Base-by-base conservation (phyloP, 1,140 invertebrate species). In the Ips typographus region DNA sequence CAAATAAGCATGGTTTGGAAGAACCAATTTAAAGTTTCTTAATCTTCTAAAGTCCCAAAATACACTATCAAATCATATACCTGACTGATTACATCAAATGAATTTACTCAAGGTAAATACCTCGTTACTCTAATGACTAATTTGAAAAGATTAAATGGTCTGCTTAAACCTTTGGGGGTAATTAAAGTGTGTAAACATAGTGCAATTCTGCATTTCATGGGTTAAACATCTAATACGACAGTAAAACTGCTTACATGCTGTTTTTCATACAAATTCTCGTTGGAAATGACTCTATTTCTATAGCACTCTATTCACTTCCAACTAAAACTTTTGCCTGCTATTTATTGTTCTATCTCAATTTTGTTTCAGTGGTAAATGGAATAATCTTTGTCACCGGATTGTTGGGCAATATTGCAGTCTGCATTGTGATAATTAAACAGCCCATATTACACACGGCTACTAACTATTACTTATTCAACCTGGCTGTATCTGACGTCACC, bases 381-480 rank as follows among this genome's bases (percentile, higher is more conserved):
- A 77, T 89, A 36, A 94, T 97, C 58, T 94, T 96, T 75, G 77
- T 95, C 2, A 90, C 91, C 0, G 95, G 95, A 0, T 83, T 96
- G 2, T 80, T 94, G 49, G 96, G 96, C 3, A 98, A 98, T 78
- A 78, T 94, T 38, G 86, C 89, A 1, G 95, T 96, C 4, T 97
- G 95, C 76, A 84, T 93, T 44, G 95, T 98, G 1, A 96, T 98
- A 56, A 84, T 91, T 2, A 86, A 87, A 61, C 94, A 96, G 77
- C 84, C 88, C 61, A 86, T 87, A 1, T 90, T 96, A 89, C 91
- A 92, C 73, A 92, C 90, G 1, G 89, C 92, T 0, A 94, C 92
- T 0, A 98, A 98, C 77, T 97, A 94, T 77, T 98, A 98, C 80
- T 85, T 98, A 71, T 95, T 98, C 81, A 96, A 89, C 78, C 80